These are phyloP conservation scores for Serinus canaria DNA, from an alignment of 2,113 vertebrate genomes.

Conservation along the genomic window DNA sequence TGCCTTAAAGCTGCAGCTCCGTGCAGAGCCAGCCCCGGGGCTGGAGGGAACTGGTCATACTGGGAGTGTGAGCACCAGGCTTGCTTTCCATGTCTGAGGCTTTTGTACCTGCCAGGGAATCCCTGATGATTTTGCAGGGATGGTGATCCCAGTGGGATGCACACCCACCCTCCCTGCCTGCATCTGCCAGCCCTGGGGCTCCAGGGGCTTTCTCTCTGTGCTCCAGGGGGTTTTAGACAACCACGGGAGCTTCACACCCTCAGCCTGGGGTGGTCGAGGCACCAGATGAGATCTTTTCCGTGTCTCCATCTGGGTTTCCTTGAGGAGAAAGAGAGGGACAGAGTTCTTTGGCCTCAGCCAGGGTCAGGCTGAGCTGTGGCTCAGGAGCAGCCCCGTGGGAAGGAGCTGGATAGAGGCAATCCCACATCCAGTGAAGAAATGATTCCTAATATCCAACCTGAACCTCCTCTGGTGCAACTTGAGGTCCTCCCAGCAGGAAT, in stretches of 20 bases:
- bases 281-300: background rate
- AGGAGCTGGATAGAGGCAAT: background rate
- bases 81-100: background rate
- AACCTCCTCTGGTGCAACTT: background rate
- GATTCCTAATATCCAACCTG: background rate
- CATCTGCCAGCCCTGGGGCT: background rate
- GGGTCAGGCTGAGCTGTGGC: background rate
- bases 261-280: background rate
- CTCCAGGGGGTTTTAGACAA: background rate
- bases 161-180: background rate
- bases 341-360: background rate
- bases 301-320: background rate
- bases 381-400: background rate
- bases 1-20: conserved; percentile 9
- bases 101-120: background rate
- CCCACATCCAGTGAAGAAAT: background rate
- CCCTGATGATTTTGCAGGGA: background rate
- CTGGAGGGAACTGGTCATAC: background rate
- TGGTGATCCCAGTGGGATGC: background rate
- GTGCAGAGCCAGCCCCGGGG: accelerated
- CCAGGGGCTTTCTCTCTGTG: background rate
- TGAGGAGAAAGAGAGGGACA: background rate
- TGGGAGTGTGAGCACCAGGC: background rate
- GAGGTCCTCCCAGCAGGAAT: background rate
- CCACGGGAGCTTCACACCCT: background rate